These are phyloP conservation scores for Gortyna flavago DNA, from an alignment of 2,888 invertebrate genomes.

Conservation along the genomic window DNA sequence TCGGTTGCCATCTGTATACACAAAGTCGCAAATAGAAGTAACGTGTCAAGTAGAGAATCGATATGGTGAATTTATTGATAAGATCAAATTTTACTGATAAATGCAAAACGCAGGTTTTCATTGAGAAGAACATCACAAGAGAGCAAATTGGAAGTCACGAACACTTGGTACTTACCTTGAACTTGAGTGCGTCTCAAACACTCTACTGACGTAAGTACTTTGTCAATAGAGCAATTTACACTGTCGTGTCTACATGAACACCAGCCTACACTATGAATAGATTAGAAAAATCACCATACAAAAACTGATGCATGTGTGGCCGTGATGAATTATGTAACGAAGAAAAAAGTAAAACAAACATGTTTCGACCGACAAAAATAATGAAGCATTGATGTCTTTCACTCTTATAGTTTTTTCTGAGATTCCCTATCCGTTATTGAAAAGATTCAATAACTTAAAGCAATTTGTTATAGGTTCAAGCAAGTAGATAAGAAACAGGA, in stretches of 20 bases:
- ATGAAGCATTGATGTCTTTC: slow-evolving; percentile 1
- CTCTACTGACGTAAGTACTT: slow-evolving; percentile 83
- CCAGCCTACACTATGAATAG: slow-evolving; percentile 73
- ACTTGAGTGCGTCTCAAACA: slow-evolving; percentile 80
- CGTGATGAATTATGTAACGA: slow-evolving; percentile 1
- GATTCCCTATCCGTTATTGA: neutral
- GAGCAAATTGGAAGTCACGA: slow-evolving; percentile 68
- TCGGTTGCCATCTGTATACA: slow-evolving; percentile 80
- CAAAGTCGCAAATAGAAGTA: slow-evolving; percentile 61
- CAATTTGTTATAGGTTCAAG: neutral
- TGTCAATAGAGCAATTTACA: slow-evolving; percentile 85
- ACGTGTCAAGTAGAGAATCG: slow-evolving; percentile 29
- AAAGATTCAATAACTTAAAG: neutral
- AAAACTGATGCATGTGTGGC: slow-evolving; percentile 6
- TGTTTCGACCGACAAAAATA: slow-evolving; percentile 14
- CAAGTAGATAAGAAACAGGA: neutral
- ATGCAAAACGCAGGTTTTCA: slow-evolving; percentile 6
- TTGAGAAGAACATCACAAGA: slow-evolving; percentile 35
- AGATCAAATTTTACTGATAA: slow-evolving; percentile 25
- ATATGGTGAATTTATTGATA: slow-evolving; percentile 48
- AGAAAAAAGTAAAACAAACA: neutral
- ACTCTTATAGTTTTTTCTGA: neutral
- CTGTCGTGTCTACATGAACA: slow-evolving; percentile 70
- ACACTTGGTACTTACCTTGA: slow-evolving; percentile 78
- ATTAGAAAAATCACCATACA: slow-evolving; percentile 55